Percentiles rank a stretch among this genome's conserved stretches.
These are phyloP conservation scores for Heliornis fulica DNA, from an alignment of 2,113 vertebrate species.

Conservation along the genomic window DNA sequence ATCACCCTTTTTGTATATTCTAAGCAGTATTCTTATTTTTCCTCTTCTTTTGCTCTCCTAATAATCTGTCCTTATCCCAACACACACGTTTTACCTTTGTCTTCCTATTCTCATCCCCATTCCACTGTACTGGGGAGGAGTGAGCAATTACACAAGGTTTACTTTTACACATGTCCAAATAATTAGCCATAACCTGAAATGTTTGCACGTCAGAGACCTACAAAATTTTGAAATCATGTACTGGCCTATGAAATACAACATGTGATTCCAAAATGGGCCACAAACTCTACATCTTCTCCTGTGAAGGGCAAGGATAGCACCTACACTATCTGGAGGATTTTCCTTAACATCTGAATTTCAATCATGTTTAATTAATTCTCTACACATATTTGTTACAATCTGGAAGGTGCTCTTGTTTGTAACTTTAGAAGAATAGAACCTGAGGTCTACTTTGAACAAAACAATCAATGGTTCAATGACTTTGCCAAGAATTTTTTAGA, in stretches of 20 bases:
- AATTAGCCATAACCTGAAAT: neutral
- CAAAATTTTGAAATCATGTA: accelerated
- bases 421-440: neutral
- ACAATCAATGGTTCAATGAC: neutral
- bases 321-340: neutral
- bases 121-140: too few relatives aligned
- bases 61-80: too few relatives aligned
- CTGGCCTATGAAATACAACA: neutral
- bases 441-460: neutral
- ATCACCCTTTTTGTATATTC: too few relatives aligned
- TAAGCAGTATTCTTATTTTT: too few relatives aligned
- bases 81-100: too few relatives aligned
- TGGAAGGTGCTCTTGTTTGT: neutral
- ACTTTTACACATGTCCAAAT: neutral
- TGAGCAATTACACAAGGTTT: neutral
- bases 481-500: neutral
- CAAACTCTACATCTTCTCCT: accelerated
- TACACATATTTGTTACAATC: neutral
- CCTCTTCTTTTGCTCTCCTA: too few relatives aligned
- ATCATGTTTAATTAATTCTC: neutral
- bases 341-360: neutral
- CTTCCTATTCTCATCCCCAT: too few relatives aligned
- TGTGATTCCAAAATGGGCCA: neutral
- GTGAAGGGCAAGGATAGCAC: neutral
- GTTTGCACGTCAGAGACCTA: accelerated